These are phyloP conservation scores for Lichenostomus cassidix DNA, from an alignment of 2,113 vertebrate genomes.

Conservation along the genomic window DNA sequence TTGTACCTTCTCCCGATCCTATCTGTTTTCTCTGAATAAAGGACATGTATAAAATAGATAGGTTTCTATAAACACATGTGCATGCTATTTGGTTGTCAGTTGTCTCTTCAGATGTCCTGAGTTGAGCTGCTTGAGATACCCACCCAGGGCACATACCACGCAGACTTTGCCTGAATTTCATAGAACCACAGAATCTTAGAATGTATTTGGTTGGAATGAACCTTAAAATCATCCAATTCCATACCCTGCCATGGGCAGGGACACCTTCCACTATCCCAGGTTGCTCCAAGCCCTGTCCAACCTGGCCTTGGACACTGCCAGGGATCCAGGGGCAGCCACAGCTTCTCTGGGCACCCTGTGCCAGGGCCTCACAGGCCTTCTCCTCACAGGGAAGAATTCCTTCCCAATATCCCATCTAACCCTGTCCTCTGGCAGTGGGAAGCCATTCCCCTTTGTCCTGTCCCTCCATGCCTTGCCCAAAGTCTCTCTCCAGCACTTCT, in stretches of 20 bases:
- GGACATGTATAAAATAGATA: background rate
- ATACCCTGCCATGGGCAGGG: background rate
- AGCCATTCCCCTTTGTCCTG: background rate
- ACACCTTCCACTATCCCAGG: background rate
- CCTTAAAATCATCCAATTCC: background rate
- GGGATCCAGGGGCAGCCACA: background rate
- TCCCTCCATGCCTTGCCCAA: too few relatives aligned
- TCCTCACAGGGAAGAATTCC: background rate
- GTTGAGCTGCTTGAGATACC: background rate
- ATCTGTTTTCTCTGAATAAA: background rate
- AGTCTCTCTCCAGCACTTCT: background rate
- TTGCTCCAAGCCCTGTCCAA: background rate
- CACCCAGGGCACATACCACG: background rate
- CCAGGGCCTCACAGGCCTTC: fast-evolving
- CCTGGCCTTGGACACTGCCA: background rate
- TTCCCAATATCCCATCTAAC: background rate
- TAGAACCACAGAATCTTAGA: background rate
- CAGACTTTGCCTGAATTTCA: background rate
- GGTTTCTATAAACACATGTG: background rate
- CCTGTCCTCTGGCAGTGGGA: background rate
- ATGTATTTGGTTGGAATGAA: background rate
- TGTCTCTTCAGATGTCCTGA: background rate
- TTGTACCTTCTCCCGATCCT: fast-evolving
- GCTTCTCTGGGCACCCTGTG: background rate
- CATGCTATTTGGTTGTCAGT: background rate